A percentile compares a stretch with the other conserved stretches of the same genome.
Conservation (phyloP, 2,113 vertebrate genomes). For the Clarias magur region DNA sequence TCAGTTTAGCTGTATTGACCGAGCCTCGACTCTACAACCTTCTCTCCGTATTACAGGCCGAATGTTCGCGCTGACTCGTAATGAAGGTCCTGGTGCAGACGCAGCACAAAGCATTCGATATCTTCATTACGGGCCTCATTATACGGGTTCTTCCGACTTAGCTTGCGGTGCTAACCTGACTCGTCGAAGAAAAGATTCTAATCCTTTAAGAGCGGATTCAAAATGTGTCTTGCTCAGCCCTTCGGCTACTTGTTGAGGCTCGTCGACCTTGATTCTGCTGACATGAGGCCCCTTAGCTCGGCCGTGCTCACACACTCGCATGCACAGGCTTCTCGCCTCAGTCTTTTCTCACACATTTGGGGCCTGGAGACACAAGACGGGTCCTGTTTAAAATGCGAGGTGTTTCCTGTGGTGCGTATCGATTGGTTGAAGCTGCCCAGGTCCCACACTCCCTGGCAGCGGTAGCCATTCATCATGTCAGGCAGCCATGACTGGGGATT, state of each 20-base stretch:
- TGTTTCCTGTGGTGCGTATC: conserved; percentile 71
- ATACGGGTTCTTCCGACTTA: conserved; percentile 2
- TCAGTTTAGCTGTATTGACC: conserved; percentile 68
- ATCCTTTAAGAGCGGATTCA: not conserved
- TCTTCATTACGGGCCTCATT: conserved; percentile 64
- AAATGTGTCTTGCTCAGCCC: not conserved
- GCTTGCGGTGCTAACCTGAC: conserved; percentile 16
- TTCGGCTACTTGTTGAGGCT: conserved; percentile 37
- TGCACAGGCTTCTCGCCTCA: conserved; percentile 45
- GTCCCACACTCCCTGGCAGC: conserved; percentile 65
- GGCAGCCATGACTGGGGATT: conserved; percentile 71
- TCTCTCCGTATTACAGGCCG: conserved; percentile 51
- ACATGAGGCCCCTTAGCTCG: conserved; percentile 61
- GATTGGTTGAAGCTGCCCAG: conserved; percentile 71
- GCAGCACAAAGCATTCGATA: conserved; percentile 72
- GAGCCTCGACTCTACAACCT: conserved; percentile 60
- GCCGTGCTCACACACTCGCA: conserved; percentile 69
- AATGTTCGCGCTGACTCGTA: conserved; percentile 61
- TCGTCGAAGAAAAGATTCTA: conserved; percentile 4
- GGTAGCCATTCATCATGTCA: conserved; percentile 73
- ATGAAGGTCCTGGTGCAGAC: conserved; percentile 62
- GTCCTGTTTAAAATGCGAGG: conserved; percentile 72
- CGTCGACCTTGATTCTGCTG: conserved; percentile 70
- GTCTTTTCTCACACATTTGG: conserved; percentile 53
- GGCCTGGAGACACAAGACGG: conserved; percentile 54